A percentile compares a stretch with the other conserved stretches of the same genome.
phyloP scores from a whole-genome alignment of 2,888 invertebrate genomes.

The Cheilosia scutellata region DNA sequence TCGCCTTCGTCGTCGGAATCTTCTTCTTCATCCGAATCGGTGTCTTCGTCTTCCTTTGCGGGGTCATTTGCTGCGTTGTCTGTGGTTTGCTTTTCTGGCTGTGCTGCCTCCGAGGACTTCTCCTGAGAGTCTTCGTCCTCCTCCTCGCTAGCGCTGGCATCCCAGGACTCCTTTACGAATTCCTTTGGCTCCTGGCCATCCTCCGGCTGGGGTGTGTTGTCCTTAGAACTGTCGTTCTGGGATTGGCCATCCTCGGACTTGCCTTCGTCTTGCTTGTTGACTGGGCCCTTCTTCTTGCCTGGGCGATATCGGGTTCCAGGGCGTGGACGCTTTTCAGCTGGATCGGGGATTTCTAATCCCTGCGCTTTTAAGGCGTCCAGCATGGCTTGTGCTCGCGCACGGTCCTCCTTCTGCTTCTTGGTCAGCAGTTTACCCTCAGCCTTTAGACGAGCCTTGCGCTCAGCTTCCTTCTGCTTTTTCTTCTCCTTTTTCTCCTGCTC shows the following conservation, averaged over 20 bases:
- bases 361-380: constrained; percentile 95
- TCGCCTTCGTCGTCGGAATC: constrained; percentile 76
- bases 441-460: constrained; percentile 95
- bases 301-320: constrained; percentile 91
- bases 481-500: constrained; percentile 95
- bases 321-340: constrained; percentile 87
- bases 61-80: constrained; percentile 82
- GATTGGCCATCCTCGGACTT: constrained; percentile 77
- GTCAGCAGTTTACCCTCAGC: constrained; percentile 98
- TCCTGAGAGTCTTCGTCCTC: constrained; percentile 85
- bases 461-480: constrained; percentile 96
- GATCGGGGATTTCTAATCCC: constrained; percentile 92
- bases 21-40: constrained; percentile 73
- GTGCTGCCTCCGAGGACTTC: constrained; percentile 83
- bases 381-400: constrained; percentile 94
- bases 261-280: constrained; percentile 82
- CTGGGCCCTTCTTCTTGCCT: constrained; percentile 87
- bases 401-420: constrained; percentile 96
- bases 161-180: constrained; percentile 92
- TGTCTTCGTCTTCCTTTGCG: constrained; percentile 77
- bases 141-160: constrained; percentile 87
- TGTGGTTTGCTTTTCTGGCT: constrained; percentile 82
- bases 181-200: constrained; percentile 83
- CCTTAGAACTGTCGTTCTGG: constrained; percentile 76
- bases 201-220: constrained; percentile 77